Conservation (phyloP, 2,797 vertebrate species). For the Anolis apletophallus region DNA sequence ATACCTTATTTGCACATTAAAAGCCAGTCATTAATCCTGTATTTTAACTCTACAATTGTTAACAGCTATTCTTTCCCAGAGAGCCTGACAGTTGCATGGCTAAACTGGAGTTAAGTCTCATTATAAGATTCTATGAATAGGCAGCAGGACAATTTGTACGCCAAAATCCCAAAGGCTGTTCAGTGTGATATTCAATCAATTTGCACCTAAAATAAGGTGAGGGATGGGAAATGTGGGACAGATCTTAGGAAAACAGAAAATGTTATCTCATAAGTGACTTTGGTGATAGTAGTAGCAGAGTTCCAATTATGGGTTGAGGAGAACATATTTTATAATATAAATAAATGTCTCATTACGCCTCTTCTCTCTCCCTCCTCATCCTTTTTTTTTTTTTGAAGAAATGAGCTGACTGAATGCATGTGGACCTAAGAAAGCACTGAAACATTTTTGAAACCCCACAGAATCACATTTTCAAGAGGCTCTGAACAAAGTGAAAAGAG, state of each 20-base stretch:
- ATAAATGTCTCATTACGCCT: conserved; percentile 31
- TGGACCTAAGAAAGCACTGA: conserved; percentile 51
- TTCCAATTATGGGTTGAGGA: not conserved
- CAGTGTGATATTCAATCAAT: conserved; percentile 63
- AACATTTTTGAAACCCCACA: conserved; percentile 41
- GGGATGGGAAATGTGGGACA: conserved; percentile 43
- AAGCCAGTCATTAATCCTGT: conserved; percentile 76
- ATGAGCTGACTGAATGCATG: conserved; percentile 41
- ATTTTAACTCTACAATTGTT: conserved; percentile 74
- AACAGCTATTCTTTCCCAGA: conserved; percentile 70
- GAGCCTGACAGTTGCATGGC: conserved; percentile 66
- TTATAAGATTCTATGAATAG: conserved; percentile 68
- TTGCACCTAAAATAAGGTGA: conserved; percentile 61
- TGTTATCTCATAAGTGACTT: conserved; percentile 20
- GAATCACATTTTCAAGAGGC: conserved; percentile 62
- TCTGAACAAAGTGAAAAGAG: conserved; percentile 59
- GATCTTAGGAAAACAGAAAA: conserved; percentile 51
- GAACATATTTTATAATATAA: conserved; percentile 45
- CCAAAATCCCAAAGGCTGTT: conserved; percentile 68
- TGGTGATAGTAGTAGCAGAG: conserved; percentile 18
- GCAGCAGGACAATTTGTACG: conserved; percentile 53
- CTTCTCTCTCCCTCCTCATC: not conserved
- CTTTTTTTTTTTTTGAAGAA: conserved; percentile 48
- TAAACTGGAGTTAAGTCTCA: conserved; percentile 66
- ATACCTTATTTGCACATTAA: conserved; percentile 73